These are phyloP conservation scores for Notiomystis cincta DNA, from an alignment of 2,113 vertebrate genomes.

Conservation along the genomic window DNA sequence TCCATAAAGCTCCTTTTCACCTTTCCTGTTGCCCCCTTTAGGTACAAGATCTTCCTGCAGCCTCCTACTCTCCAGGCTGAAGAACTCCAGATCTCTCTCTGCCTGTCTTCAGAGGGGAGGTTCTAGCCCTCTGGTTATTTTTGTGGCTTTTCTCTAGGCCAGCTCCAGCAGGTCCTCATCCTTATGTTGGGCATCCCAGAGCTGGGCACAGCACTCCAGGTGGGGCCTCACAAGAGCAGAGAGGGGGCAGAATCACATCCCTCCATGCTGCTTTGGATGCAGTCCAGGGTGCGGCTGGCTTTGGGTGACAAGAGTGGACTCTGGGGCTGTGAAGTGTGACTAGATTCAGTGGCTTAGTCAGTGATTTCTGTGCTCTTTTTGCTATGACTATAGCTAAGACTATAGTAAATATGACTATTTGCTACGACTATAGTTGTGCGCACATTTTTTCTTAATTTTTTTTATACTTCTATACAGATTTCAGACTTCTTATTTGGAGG, in stretches of 20 bases:
- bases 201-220: not conserved
- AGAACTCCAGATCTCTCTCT: not conserved
- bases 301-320: not conserved
- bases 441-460: not conserved
- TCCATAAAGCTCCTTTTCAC: not conserved
- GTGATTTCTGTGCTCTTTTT: not conserved
- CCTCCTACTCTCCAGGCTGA: not conserved
- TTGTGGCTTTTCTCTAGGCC: not conserved
- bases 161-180: not conserved
- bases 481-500: not conserved
- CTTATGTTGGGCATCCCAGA: not conserved
- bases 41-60: not conserved
- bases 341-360: not conserved
- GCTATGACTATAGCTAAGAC: not conserved
- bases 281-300: not conserved
- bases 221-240: not conserved
- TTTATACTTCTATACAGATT: not conserved
- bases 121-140: not conserved
- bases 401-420: too few relatives aligned
- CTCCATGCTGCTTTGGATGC: accelerated
- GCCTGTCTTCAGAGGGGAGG: not conserved
- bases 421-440: not conserved
- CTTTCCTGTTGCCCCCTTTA: not conserved
- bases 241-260: not conserved
- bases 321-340: not conserved